Evolutionary conservation across 2,113 vertebrate species (phyloP).

Genomic region (Poeciliopsis turrubarensis): DNA sequence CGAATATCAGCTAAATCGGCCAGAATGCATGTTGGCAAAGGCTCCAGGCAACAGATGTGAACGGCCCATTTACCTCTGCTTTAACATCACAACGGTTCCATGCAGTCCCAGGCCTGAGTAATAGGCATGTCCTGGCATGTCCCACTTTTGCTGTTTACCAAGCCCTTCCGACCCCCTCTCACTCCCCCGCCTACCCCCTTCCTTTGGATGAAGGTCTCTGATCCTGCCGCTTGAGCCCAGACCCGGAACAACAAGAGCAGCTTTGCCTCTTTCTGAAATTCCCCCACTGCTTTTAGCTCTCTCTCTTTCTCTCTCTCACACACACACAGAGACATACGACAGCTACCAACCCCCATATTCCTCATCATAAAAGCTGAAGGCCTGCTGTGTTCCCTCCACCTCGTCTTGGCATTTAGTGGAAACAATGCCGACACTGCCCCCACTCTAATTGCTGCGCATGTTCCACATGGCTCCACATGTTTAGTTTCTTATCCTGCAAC

Average conservation of each 20-base stretch:
- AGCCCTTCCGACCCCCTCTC: slow-evolving; percentile 39
- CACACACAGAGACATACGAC: slow-evolving; percentile 56
- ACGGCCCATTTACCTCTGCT: slow-evolving; percentile 50
- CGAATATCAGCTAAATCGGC: slow-evolving; percentile 12
- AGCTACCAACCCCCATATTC: slow-evolving; percentile 63
- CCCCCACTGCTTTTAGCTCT: slow-evolving; percentile 54
- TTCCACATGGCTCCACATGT: slow-evolving; percentile 67
- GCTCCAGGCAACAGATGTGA: slow-evolving; percentile 56
- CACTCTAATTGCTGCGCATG: slow-evolving; percentile 71
- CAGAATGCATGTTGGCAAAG: slow-evolving; percentile 37
- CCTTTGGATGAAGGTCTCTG: slow-evolving; percentile 39
- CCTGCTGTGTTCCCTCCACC: slow-evolving; percentile 54
- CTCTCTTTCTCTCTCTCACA: slow-evolving; percentile 31
- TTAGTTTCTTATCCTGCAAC: slow-evolving; percentile 53
- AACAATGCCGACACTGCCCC: slow-evolving; percentile 77
- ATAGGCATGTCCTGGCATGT: slow-evolving; percentile 75
- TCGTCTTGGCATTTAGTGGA: slow-evolving; percentile 72
- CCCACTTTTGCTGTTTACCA: slow-evolving; percentile 65
- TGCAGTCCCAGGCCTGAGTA: slow-evolving; percentile 47
- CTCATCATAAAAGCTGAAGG: slow-evolving; percentile 62
- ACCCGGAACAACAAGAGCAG: slow-evolving; percentile 53
- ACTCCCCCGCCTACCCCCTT: slow-evolving; percentile 21
- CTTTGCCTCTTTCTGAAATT: slow-evolving; percentile 58
- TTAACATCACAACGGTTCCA: slow-evolving; percentile 43
- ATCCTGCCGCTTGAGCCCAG: slow-evolving; percentile 63